A percentile compares a stretch with the other conserved stretches of the same genome.
phyloP scores from a whole-genome alignment of 2,113 vertebrate species.

The Talpa occidentalis region DNA sequence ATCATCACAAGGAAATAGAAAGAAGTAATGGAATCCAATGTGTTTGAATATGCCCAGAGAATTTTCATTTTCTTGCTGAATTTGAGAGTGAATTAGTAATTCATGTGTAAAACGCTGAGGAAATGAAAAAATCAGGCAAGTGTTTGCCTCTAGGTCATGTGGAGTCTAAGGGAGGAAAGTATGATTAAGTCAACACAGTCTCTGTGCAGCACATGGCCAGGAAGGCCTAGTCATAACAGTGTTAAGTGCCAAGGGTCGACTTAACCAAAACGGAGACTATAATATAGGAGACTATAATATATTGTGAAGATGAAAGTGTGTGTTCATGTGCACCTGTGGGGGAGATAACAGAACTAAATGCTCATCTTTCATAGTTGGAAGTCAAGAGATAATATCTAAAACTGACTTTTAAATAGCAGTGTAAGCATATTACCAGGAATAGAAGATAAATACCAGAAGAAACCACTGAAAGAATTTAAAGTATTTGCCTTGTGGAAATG shows the following conservation, averaged over 20 bases:
- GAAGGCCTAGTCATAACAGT: background rate
- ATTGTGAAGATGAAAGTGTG: background rate
- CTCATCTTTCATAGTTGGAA: background rate
- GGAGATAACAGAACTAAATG: background rate
- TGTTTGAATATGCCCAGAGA: conserved; percentile 7
- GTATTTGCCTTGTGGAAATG: conserved; percentile 31
- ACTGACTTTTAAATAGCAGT: background rate
- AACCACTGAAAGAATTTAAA: conserved; percentile 53
- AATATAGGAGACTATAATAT: background rate
- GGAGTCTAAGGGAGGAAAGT: background rate
- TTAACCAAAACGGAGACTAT: background rate
- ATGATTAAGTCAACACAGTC: conserved; percentile 18
- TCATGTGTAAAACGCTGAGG: conserved; percentile 12
- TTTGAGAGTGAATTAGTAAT: conserved; percentile 6
- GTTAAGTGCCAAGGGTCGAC: background rate
- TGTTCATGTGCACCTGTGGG: background rate
- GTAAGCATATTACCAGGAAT: conserved; percentile 28
- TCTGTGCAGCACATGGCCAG: background rate
- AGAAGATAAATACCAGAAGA: conserved; percentile 35
- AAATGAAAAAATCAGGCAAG: background rate
- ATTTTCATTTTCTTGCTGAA: conserved; percentile 25
- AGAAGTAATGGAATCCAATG: background rate
- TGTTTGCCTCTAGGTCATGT: background rate
- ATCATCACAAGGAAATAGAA: background rate
- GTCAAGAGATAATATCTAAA: conserved; percentile 38